phyloP scores from a whole-genome alignment of 2,113 vertebrate species.

The Spermophilus dauricus region DNA sequence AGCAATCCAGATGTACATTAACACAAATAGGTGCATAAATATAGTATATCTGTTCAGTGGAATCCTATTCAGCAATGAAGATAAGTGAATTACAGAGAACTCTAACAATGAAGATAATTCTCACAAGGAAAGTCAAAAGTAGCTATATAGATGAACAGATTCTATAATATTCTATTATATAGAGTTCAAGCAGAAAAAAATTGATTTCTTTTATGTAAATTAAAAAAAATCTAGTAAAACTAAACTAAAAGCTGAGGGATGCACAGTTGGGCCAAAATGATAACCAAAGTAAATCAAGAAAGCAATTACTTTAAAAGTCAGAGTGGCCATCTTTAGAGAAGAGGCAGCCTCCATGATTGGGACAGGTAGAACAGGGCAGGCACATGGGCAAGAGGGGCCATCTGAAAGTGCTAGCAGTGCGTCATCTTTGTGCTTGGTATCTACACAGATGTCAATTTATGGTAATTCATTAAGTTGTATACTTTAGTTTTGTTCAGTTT shows the following conservation, averaged over 20 bases:
- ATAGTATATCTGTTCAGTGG: background rate
- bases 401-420: background rate
- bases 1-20: background rate
- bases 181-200: background rate
- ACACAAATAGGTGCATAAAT: background rate
- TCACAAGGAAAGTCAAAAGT: conserved; percentile 1
- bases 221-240: background rate
- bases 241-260: background rate
- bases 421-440: background rate
- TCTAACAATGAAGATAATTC: background rate
- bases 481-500: background rate
- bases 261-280: background rate
- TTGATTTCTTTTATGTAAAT: background rate
- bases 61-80: background rate
- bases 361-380: background rate
- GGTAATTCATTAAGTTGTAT: background rate
- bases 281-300: background rate
- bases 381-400: rapidly evolving
- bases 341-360: background rate
- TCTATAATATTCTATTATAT: conserved; percentile 1
- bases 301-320: background rate
- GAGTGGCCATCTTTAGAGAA: background rate
- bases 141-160: background rate
- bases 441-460: background rate
- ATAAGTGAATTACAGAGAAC: background rate